Evolutionary conservation across 2,113 vertebrate species (phyloP), one percentile per base, ranked within the genome.

Genomic region (Nothocercus julius): DNA sequence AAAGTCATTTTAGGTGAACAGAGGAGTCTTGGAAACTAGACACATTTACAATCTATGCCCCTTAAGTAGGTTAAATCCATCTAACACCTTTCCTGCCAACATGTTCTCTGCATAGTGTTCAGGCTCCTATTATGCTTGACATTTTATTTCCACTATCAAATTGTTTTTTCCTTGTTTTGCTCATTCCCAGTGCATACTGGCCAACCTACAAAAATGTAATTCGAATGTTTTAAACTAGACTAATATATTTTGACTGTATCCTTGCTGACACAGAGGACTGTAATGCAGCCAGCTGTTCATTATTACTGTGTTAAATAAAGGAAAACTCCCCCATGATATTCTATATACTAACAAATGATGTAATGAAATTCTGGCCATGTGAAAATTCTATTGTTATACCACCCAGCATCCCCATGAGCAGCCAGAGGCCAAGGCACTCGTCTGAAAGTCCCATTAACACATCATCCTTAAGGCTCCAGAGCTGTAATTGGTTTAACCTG

Each of bases 171-270:
- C 86, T 92, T 92, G 81, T 67, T 94, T 90, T 72, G 21, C 63
- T 95, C 95, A 74, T 80, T 93, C 89, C 67, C 1, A 2, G 87
- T 77, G 28, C 47, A 59, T n/a, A 76, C 76, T 95, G 91, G 96
- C 89, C 79, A 90, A 64, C 58, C 81, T 92, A 93, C 82, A 93
- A 89, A 74, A 90, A 76, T 10, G 24, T 89, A 87, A 96, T 92
- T 90, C 73, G 63, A 85, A 67, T 77, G 94, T 92, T 96, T 95
- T 89, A 93, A 88, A 80, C 61, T 64, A 92, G 78, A 85, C 83
- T 94, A 85, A 89, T 94, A 34, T 96, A 95, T 97, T 97, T 97
- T 96, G 91, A 89, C 96, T 97, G 76, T 61, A 68, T 89, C 38
- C 82, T 94, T 3, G 22, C 83, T 95, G 93, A 94, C 85, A 92